Base-by-base conservation (phyloP, 2,888 invertebrate genomes). In the Trachelus iudaicus region DNA sequence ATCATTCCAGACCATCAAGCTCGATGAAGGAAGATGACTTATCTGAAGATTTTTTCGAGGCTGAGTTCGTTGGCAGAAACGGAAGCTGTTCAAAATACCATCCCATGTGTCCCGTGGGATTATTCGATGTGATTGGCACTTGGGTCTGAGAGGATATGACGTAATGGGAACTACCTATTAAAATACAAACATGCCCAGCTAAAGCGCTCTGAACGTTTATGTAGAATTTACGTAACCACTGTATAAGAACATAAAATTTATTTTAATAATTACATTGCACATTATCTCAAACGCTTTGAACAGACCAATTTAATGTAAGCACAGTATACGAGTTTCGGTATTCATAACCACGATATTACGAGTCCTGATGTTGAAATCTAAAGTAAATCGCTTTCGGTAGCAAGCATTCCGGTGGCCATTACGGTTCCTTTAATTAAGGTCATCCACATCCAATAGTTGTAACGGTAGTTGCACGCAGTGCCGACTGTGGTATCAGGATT, bases 1-100 rank as follows among this genome's bases (percentile, higher is more conserved):
- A 56, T 56, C 78, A 82, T 92, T 92, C 34, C 91, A 95, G 95
- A n/a, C 95, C 94, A 69, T 94, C 94, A 76, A 92, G 93, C 33
- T 94, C 95, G 23, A 91, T 92, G 79, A 92, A 92, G 88, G 94
- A 94, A 80, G 91, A 92, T 77, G 91, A 92, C 76, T 85, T 94
- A 79, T 92, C 93, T 31, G 92, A 93, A 78, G 92, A 90, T 79
- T 93, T 93, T 85, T 93, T 93, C 84, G 93, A 94, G 85, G 95
- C 95, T 13, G 94, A 94, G 88, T 92, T 92, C 80, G 88, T 90
- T 79, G 94, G 94, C 31, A 85, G 92, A 75, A 92, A 92, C 76
- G 89, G 92, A 1, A 88, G 92, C 76, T 95, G 95, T 86, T 87
- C 88, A 73, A 87, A 92, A 80, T 95, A 94, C 87, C 83, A 87